phyloP scores from a whole-genome alignment of 2,113 vertebrate genomes.

The Tychaedon coryphoeus region DNA sequence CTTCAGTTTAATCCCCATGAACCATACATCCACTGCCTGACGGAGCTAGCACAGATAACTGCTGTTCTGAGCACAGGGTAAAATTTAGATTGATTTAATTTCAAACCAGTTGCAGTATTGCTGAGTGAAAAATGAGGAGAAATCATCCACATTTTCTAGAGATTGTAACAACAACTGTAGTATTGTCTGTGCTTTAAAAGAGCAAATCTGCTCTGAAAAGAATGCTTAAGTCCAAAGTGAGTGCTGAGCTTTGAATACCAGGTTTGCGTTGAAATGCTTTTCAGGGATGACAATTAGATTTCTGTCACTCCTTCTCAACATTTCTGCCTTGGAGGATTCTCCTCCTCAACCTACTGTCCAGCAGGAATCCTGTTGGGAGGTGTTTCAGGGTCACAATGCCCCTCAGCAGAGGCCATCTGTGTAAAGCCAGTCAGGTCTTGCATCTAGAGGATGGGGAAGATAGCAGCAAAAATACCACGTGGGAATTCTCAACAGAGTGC shows the following conservation, averaged over 20 bases:
- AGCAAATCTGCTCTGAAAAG: neutral
- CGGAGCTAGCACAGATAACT: neutral
- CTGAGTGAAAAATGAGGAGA: neutral
- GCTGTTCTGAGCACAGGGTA: neutral
- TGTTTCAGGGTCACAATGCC: neutral
- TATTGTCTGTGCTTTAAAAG: neutral
- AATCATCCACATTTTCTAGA: neutral
- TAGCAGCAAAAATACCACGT: neutral
- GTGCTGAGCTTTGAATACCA: fast-evolving
- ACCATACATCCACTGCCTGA: neutral
- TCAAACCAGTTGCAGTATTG: neutral
- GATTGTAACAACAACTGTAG: neutral
- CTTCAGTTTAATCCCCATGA: neutral
- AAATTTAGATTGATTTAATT: neutral
- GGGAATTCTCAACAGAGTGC: neutral
- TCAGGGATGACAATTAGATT: neutral
- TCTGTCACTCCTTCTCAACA: neutral
- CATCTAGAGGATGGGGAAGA: neutral
- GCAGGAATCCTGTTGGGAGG: neutral
- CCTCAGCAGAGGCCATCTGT: neutral
- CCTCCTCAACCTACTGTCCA: neutral
- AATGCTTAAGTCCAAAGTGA: neutral
- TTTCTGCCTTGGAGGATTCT: neutral
- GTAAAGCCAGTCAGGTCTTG: neutral
- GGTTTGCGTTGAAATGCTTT: neutral